Base-by-base conservation (phyloP, 2,113 vertebrate species). In the Clarias magur region DNA sequence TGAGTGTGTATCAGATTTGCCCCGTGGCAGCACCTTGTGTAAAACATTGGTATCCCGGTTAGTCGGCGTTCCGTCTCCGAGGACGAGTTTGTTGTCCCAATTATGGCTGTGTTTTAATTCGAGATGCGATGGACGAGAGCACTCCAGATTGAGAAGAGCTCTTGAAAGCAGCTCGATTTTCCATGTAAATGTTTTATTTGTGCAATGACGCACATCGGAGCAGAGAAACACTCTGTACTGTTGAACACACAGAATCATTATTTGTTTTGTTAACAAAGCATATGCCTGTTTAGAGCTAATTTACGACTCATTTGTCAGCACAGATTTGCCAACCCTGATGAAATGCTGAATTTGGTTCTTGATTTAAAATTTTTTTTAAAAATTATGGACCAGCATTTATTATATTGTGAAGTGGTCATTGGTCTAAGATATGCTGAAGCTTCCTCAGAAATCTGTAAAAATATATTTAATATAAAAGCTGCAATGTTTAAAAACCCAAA, bases 51-150 rank as follows among this genome's bases (percentile, higher is more conserved):
- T 90, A 90, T 90, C 88, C 90, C 88, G 88, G 91, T 91, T 90
- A 93, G 90, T 89, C 84, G 85, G 92, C 93, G 88, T 60, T 87
- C 91, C 7, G 91, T 92, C 91, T 92, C 92, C 88, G 91, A 91
- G 91, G 92, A 91, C 86, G 88, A 87, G 92, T 91, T 88, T 92
- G 90, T 92, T 92, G 91, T 90, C 91, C 91, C 91, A 90, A 88
- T 93, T 93, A 93, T 87, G 88, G 93, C 92, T 91, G 89, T 86
- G 80, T 93, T 93, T 94, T 93, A 95, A 94, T 93, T 48, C 89
- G 90, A 87, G 84, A 90, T 81, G 85, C 88, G 89, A 92, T 91
- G 89, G 3, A 79, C 84, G 67, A 93, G 90, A 89, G 93, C 92
- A 91, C 92, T 94, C 91, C 83, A 90, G 84, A 86, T 84, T 68